A percentile compares a stretch with the other conserved stretches of the same genome.
phyloP scores from a whole-genome alignment of 2,888 invertebrate species.

The Leistus spinibarbis region DNA sequence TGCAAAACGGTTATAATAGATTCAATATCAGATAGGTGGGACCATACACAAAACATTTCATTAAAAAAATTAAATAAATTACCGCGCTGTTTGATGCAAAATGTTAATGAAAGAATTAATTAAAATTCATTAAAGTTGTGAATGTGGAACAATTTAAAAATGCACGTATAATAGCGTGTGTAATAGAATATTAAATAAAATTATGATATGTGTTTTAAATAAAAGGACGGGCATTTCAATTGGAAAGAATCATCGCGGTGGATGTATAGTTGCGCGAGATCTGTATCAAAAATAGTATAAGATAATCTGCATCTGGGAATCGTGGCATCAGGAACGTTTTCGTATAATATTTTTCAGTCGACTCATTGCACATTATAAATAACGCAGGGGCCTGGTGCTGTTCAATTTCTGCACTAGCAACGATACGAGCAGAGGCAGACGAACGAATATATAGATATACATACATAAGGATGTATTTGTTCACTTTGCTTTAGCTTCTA shows the following conservation, averaged over 20 bases:
- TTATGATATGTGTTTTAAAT: background rate
- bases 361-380: slow-evolving; percentile 19
- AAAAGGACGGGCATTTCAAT: background rate
- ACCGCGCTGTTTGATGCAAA: background rate
- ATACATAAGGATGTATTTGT: background rate
- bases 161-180: background rate
- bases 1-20: background rate
- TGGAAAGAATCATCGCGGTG: too few species aligned
- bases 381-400: slow-evolving; percentile 5
- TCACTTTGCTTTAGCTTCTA: background rate
- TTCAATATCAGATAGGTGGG: background rate
- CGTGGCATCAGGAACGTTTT: background rate
- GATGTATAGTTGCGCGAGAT: slow-evolving; percentile 2
- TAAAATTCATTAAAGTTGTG: too few species aligned
- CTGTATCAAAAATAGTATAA: slow-evolving; percentile 14
- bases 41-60: background rate
- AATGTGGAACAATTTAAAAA: background rate
- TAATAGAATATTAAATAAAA: background rate
- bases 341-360: slow-evolving; percentile 13
- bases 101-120: background rate
- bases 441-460: too few species aligned
- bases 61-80: background rate
- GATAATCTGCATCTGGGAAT: slow-evolving; percentile 9
- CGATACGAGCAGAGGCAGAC: background rate
- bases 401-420: slow-evolving; percentile 3